A percentile compares a stretch with the other conserved stretches of the same genome.
phyloP scores from a whole-genome alignment of 2,797 vertebrate genomes.

The Falco columbarius region DNA sequence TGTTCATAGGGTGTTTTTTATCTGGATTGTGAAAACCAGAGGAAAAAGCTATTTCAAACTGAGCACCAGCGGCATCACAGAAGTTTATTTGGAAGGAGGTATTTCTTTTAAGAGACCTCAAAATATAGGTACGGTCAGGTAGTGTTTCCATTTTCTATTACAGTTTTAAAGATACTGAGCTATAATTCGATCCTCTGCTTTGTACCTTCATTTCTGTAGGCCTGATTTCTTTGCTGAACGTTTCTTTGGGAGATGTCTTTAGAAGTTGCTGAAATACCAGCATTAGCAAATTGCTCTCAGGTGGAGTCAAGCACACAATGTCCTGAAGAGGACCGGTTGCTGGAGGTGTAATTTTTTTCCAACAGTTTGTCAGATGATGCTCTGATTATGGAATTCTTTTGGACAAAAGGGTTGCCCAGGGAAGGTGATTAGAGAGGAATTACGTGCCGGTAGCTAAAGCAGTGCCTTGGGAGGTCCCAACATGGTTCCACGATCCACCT shows the following conservation, averaged over 20 bases:
- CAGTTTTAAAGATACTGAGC: not conserved
- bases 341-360: not conserved
- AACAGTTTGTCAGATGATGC: not conserved
- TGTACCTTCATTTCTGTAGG: not conserved
- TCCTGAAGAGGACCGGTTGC: not conserved
- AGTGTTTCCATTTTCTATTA: not conserved
- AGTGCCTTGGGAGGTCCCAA: not conserved
- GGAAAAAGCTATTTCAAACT: not conserved
- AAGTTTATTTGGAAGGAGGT: not conserved
- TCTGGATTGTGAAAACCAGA: not conserved
- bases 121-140: not conserved
- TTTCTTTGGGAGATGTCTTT: not conserved
- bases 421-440: not conserved
- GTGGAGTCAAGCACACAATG: not conserved
- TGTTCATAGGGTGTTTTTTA: not conserved
- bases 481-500: not conserved
- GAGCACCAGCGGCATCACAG: not conserved
- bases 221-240: not conserved
- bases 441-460: not conserved
- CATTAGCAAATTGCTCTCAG: not conserved
- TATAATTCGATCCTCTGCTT: not conserved
- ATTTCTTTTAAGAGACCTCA: not conserved
- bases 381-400: not conserved
- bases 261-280: not conserved
- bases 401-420: not conserved